Conservation (phyloP, 2,888 invertebrate genomes). For the Carpatolechia fugitivella region DNA sequence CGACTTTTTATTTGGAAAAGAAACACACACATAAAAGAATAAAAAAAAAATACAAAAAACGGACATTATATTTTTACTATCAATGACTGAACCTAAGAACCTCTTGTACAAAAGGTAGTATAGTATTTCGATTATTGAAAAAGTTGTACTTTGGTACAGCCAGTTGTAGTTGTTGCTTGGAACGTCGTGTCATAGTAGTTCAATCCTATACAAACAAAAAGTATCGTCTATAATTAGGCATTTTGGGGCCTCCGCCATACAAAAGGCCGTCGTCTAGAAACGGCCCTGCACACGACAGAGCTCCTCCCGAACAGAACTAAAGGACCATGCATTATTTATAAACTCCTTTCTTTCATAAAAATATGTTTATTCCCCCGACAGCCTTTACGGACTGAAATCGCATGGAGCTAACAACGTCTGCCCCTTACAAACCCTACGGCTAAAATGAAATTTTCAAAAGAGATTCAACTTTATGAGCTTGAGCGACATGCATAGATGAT, state of each 20-base stretch:
- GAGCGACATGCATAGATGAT: conserved; percentile 35
- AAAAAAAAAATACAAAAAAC: neutral
- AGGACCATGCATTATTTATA: conserved; percentile 44
- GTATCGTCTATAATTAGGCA: too few relatives aligned
- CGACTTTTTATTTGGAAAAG: neutral
- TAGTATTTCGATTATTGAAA: too few relatives aligned
- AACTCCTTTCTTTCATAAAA: conserved; percentile 39
- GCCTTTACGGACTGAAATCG: conserved; percentile 37
- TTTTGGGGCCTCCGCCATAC: neutral
- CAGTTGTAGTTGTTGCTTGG: too few relatives aligned
- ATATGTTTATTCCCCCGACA: conserved; percentile 42
- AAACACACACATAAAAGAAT: neutral
- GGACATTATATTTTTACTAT: too few relatives aligned
- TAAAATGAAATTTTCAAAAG: conserved; percentile 26
- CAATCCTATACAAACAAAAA: too few relatives aligned
- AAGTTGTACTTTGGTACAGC: too few relatives aligned
- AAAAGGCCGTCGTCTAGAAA: neutral
- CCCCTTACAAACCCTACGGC: conserved; percentile 24
- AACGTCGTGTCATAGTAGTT: too few relatives aligned
- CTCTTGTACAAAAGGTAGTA: too few relatives aligned
- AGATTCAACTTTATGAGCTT: conserved; percentile 37
- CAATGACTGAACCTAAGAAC: too few relatives aligned
- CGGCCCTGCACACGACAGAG: neutral
- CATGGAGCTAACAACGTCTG: conserved; percentile 23
- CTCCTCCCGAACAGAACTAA: conserved; percentile 41